Base-by-base conservation (phyloP, 2,888 invertebrate genomes). In the Thymelicus acteon region DNA sequence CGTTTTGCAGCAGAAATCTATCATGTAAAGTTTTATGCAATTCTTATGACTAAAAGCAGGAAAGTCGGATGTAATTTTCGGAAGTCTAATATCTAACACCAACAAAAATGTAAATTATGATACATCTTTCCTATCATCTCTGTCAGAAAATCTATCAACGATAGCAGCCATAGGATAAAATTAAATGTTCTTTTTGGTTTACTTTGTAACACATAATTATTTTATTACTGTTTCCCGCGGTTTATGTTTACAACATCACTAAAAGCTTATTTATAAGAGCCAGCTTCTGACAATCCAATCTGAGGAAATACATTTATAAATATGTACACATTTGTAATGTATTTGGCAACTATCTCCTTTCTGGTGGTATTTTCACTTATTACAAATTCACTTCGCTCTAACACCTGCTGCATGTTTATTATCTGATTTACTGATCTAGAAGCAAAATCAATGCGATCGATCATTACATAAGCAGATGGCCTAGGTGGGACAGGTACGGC, bases 331-430 rank as follows among this genome's bases (percentile, higher is more conserved):
- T 15, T 48, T 39, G 39, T 61, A 61, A 68, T 61, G 44, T 24
- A 61, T 68, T 68, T 68, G 67, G 67, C 67, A 68, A 15, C 67
- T 37, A 61, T 47, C 49, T n/a, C 44, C 54, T 44, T 61, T 61
- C 61, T 61, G 44, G 15, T 61, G 10, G 44, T 67, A 52, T 61
- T 68, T 61, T 52, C 40, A 61, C 44, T 52, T 61, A 15, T 61
- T 54, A 31, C 44, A 61, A 68, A 61, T 61, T 44, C 31, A 61
- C 44, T 10, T n/a, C 44, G 61, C 31, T 31, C 19, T 52, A 15
- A 54, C 67, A 68, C 67, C 67, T 68, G 67, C 67, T 24, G n/a
- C 44, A 15, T 52, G 15, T 54, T 68, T 47, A 61, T 52, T 61
- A 63, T 3, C 19, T 54, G 4, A 54, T 54, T 24, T 24, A 19